These are phyloP conservation scores for Dendrophyllia cribrosa DNA, from an alignment of 64 coral and sea anemone genomes.

Conservation along the genomic window DNA sequence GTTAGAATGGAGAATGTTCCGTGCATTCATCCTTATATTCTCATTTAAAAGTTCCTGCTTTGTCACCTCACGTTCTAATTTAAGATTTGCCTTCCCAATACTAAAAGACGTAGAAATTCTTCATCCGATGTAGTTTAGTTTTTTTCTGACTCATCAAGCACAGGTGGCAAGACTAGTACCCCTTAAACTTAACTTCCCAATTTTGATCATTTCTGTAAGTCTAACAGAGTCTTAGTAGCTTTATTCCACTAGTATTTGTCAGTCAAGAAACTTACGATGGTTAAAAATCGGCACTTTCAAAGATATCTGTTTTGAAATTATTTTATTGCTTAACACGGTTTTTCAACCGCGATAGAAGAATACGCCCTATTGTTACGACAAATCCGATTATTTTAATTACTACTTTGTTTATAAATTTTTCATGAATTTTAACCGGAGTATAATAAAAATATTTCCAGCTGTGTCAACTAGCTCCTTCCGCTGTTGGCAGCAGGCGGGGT, in stretches of 20 bases:
- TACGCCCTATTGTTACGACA: no score
- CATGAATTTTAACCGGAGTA: not conserved
- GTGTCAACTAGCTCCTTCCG: not conserved
- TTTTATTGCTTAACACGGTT: not conserved
- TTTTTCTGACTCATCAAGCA: not conserved
- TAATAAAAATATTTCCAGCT: not conserved
- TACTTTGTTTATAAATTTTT: not conserved
- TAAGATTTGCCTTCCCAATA: not conserved
- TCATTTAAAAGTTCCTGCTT: conserved; percentile 5
- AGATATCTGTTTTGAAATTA: not conserved
- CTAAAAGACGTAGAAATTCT: not conserved
- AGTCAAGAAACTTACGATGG: not conserved
- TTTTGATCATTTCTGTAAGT: not conserved
- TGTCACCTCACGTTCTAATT: not conserved
- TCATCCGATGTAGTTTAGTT: not conserved
- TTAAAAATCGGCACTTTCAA: no score
- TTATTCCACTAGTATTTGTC: not conserved
- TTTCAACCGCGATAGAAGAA: no score
- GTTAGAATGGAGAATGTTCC: conserved; percentile 2
- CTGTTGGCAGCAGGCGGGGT: not conserved
- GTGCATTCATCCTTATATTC: conserved; percentile 34
- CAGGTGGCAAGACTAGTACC: not conserved
- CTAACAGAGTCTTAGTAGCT: not conserved
- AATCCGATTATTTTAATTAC: not conserved
- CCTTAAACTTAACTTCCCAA: not conserved